Base-by-base conservation (phyloP, 1,140 invertebrate genomes). In the Drosophila albomicans region DNA sequence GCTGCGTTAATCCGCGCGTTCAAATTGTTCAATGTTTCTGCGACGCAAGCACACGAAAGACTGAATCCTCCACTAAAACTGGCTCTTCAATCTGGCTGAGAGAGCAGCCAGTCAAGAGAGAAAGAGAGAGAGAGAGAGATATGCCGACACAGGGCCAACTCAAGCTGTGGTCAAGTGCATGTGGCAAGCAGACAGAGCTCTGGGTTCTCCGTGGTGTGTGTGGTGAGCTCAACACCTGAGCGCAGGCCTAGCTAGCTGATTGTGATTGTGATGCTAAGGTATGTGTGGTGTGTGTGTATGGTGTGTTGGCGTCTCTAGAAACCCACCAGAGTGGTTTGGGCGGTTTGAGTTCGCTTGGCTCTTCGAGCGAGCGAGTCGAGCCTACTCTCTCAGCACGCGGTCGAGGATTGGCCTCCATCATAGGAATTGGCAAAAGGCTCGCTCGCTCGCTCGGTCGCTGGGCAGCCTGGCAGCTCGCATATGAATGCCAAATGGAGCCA, bases 41-140 rank as follows among this genome's bases (percentile, higher is more conserved):
- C 84, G 85, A 89, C 62, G 84, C 87, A 88, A 88, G 80, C 80
- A 84, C 81, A 89, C 85, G 85, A 89, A 46, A 81, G 75, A 89
- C 85, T 89, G 59, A 89, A 73, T 79, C 38, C 65, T 25, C 35
- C 54, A 11, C 16, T 7, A 35, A 49, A 49, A 52, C 58, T 61
- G 64, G 35, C 68, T 66, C 73, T 64, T 56, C 57, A 13, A 69
- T 25, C 35, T 51, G 32, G 32, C 61, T 10, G 48, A 11, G 48
- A 51, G 51, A 32, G 28, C 46, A 15, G 16, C 1, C 46, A 20
- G 69, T 5, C 15, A 57, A 15, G 15, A 15, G 15, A 1, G 16
- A 16, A 1, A 71, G 59, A 25, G 75, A 69, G 43, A 62, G 16
- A 43, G 41, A 64, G 63, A 48, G 46, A 61, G 49, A 52, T 58